phyloP scores from a whole-genome alignment of 2,888 invertebrate species.

The Leptogaster cylindrica region DNA sequence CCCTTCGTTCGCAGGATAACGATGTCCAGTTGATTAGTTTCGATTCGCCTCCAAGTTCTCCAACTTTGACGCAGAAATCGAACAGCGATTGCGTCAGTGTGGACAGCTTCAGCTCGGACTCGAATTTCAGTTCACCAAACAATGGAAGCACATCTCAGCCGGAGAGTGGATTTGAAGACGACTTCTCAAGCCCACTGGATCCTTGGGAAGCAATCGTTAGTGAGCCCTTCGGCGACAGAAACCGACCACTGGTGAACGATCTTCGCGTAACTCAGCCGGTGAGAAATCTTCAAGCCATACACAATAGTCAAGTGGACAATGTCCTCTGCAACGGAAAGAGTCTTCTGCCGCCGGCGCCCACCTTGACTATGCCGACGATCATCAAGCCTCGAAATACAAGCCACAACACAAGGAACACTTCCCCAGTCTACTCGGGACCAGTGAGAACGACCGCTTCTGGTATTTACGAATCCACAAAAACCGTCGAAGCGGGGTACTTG shows the following conservation, averaged over 20 bases:
- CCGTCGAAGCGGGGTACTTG: slow-evolving; percentile 45
- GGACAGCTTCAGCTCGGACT: slow-evolving; percentile 78
- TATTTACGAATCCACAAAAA: slow-evolving; percentile 49
- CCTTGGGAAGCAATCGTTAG: slow-evolving; percentile 57
- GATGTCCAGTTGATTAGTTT: slow-evolving; percentile 70
- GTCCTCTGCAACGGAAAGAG: slow-evolving; percentile 64
- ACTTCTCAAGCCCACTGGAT: slow-evolving; percentile 65
- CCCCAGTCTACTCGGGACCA: slow-evolving; percentile 39
- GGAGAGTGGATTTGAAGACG: slow-evolving; percentile 84
- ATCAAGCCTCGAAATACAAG: slow-evolving; percentile 65
- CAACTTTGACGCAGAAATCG: slow-evolving; percentile 75
- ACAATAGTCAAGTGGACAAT: slow-evolving; percentile 67
- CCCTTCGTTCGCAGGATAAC: neutral
- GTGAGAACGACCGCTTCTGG: slow-evolving; percentile 57
- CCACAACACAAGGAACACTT: slow-evolving; percentile 51
- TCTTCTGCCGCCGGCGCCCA: slow-evolving; percentile 60
- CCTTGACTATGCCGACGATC: slow-evolving; percentile 73
- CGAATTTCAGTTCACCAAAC: slow-evolving; percentile 66
- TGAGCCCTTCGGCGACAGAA: neutral
- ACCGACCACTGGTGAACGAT: neutral
- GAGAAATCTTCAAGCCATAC: slow-evolving; percentile 52
- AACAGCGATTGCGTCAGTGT: slow-evolving; percentile 78
- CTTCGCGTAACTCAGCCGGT: slow-evolving; percentile 51
- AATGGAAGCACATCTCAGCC: slow-evolving; percentile 72
- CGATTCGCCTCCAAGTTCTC: slow-evolving; percentile 76